phyloP scores from a whole-genome alignment of 2,888 invertebrate species.

The Escarpia spicata region DNA sequence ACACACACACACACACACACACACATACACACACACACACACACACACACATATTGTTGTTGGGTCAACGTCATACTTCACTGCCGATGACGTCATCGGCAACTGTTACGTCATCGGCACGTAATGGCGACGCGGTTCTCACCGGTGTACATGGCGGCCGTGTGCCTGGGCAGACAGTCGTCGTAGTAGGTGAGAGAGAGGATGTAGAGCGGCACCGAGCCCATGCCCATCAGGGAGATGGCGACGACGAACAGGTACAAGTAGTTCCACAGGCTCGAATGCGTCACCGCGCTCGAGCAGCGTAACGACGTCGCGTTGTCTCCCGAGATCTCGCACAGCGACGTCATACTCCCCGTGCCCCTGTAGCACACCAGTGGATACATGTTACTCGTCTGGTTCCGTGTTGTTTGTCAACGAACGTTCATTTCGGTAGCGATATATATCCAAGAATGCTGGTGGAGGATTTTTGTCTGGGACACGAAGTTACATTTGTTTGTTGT shows the following conservation, averaged over 20 bases:
- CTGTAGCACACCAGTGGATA: background rate
- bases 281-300: background rate
- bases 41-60: too few relatives aligned
- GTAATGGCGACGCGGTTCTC: background rate
- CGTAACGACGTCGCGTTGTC: conserved; percentile 8
- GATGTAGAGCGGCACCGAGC: conserved; percentile 9
- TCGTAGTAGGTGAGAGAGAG: conserved; percentile 18
- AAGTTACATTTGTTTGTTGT: too few relatives aligned
- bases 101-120: background rate
- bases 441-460: too few relatives aligned
- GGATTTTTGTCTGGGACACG: too few relatives aligned
- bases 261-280: background rate
- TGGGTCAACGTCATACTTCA: too few relatives aligned
- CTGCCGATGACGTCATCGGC: background rate
- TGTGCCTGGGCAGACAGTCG: conserved; percentile 22
- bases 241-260: conserved; percentile 21
- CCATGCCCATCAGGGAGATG: conserved; percentile 23
- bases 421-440: background rate
- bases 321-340: background rate
- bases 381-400: too few relatives aligned
- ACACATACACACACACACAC: too few relatives aligned
- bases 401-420: background rate
- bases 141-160: conserved; percentile 18
- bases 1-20: too few relatives aligned
- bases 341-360: background rate